A percentile compares a stretch with the other conserved stretches of the same genome.
Conservation (phyloP, 2,113 vertebrate species). For the Zeus faber region DNA sequence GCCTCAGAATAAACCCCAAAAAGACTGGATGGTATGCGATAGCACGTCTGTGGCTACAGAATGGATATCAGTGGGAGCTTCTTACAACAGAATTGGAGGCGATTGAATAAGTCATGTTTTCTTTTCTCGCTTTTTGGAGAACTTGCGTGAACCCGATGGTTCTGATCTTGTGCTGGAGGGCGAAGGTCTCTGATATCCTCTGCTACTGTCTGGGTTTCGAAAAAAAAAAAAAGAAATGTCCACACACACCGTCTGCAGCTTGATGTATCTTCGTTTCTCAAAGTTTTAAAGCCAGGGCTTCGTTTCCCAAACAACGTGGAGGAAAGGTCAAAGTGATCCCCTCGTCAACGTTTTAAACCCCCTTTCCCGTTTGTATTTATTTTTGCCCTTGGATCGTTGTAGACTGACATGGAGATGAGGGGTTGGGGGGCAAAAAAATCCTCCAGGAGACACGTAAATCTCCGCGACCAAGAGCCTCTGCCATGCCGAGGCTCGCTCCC, state of each 20-base stretch:
- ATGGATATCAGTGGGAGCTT: constrained; percentile 25
- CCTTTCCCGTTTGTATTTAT: background rate
- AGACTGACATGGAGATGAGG: constrained; percentile 35
- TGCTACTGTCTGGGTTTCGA: constrained; percentile 45
- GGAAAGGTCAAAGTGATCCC: constrained; percentile 26
- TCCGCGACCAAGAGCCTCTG: constrained; percentile 51
- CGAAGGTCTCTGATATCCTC: constrained; percentile 60
- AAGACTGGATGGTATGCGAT: constrained; percentile 25
- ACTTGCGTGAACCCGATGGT: constrained; percentile 36
- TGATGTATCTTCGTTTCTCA: constrained; percentile 45
- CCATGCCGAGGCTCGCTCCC: constrained; percentile 52
- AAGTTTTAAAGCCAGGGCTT: too few species aligned
- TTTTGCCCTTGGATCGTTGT: constrained; percentile 9
- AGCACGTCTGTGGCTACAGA: too few species aligned
- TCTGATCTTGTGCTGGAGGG: constrained; percentile 60
- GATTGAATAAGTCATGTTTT: constrained; percentile 49
- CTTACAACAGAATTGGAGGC: constrained; percentile 35
- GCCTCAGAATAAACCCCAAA: constrained; percentile 22
- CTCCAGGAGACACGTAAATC: constrained; percentile 53
- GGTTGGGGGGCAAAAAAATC: constrained; percentile 18
- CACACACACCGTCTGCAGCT: constrained; percentile 45
- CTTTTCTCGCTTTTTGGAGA: constrained; percentile 29
- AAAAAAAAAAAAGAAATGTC: constrained; percentile 46
- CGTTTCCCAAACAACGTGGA: too few species aligned
- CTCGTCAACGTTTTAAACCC: constrained; percentile 19